Conservation (phyloP, 2,113 vertebrate species). For the Lota lota region DNA sequence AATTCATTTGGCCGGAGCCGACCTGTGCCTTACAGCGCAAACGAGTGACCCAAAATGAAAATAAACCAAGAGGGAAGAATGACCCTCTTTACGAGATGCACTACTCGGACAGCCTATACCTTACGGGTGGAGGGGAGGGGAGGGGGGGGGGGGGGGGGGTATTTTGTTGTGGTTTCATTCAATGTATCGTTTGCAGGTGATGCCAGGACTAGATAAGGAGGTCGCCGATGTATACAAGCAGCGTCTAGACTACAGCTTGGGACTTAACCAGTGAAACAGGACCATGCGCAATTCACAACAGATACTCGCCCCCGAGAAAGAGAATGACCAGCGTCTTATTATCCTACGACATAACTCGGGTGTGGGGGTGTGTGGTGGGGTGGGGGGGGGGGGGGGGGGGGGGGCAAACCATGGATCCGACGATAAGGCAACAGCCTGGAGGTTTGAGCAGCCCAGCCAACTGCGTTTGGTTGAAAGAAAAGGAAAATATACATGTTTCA, state of each 20-base stretch:
- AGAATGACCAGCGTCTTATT: conserved; percentile 53
- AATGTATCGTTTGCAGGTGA: conserved; percentile 86
- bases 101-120: not conserved
- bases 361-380: too few species aligned
- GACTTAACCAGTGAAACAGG: conserved; percentile 74
- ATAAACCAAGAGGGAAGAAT: conserved; percentile 76
- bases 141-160: conserved; percentile 42
- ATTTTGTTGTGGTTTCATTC: conserved; percentile 76
- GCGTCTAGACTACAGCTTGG: conserved; percentile 82
- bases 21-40: conserved; percentile 55
- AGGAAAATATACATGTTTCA: too few species aligned
- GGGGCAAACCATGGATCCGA: conserved; percentile 26
- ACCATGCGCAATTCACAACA: conserved; percentile 67
- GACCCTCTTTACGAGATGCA: conserved; percentile 56
- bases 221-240: conserved; percentile 73
- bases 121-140: not conserved
- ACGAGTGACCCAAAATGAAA: conserved; percentile 69
- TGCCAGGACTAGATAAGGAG: conserved; percentile 88
- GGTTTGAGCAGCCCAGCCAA: conserved; percentile 2
- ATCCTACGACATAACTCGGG: conserved; percentile 34
- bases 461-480: conserved; percentile 24
- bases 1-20: conserved; percentile 32
- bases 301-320: conserved; percentile 58
- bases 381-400: too few species aligned
- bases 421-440: conserved; percentile 44